Base-by-base conservation (phyloP, 2,797 vertebrate genomes). In the Hippoglossus hippoglossus region DNA sequence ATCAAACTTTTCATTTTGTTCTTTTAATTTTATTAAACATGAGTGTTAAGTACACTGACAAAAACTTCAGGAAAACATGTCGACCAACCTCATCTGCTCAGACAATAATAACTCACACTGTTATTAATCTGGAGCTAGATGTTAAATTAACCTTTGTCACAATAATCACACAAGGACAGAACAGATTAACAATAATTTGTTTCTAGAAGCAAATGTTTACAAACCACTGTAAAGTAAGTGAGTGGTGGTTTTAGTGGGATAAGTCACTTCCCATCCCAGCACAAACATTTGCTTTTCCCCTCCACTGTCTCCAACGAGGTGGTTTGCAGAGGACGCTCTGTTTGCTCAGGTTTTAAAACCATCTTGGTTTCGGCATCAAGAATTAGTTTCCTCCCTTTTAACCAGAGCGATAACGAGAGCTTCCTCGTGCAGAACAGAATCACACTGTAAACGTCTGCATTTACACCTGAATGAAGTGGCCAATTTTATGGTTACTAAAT, bases 381-480 rank as follows among this genome's bases (percentile, higher is more conserved):
- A 59, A 64, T 60, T 47, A 22, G 57, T 34, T 67, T 55, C 25
- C 46, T 71, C 71, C 54, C 25, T 11, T 63, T 71, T 64, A 26
- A 26, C 60, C 6, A 4, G n/a, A n/a, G 67, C 31, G 60, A 67
- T 86, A 81, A 85, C 70, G 58, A 79, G 65, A 67, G 34, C 61
- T 51, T 31, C 25, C 54, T 69, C 58, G 73, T n/a, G 63, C 78
- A 72, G 54, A 69, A 25, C 62, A 11, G 46, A 73, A 72, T 68
- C 59, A 2, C 25, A 61, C 64, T 64, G 80, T 11, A 75, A 84
- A 80, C 9, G 34, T 63, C 60, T 28, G 59, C 60, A 51, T 67
- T 80, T 73, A 79, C 47, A 80, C 75, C 66, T 77, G 70, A 83
- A 78, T 76, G 60, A 74, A 66, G 81, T 68, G 80, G 49, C 39